A percentile compares a stretch with the other conserved stretches of the same genome.
These are phyloP conservation scores for Aradophagus sp. DNA, from an alignment of 1,140 invertebrate species.

Conservation along the genomic window DNA sequence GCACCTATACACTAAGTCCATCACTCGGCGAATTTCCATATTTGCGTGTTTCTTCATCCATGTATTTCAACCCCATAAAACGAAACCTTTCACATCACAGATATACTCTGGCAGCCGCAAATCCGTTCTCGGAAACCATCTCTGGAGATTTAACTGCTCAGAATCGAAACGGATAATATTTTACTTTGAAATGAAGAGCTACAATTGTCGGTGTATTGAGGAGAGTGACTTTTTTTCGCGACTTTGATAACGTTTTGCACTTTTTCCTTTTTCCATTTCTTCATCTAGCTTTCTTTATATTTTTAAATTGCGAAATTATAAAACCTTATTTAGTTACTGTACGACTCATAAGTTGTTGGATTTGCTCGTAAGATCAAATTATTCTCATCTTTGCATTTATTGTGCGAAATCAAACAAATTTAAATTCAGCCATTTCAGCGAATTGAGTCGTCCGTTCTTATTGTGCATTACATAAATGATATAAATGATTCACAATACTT, in stretches of 20 bases:
- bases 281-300: no score
- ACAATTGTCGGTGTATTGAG: slow-evolving; percentile 19
- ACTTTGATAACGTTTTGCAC: slow-evolving; percentile 13
- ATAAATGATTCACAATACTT: no score
- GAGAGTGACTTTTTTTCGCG: slow-evolving; percentile 11
- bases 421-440: no score
- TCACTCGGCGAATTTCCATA: slow-evolving; percentile 48
- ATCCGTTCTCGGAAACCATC: slow-evolving; percentile 43
- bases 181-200: slow-evolving; percentile 35
- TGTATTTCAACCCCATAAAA: slow-evolving; percentile 53
- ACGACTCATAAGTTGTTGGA: no score
- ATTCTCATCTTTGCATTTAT: no score
- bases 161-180: slow-evolving; percentile 41
- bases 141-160: slow-evolving; percentile 48
- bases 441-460: not conserved
- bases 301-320: no score
- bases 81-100: slow-evolving; percentile 50
- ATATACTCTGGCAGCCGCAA: slow-evolving; percentile 28
- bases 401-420: no score
- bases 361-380: no score
- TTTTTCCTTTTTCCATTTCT: not conserved
- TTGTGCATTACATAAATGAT: no score
- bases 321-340: no score
- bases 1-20: slow-evolving; percentile 38
- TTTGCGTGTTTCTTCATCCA: slow-evolving; percentile 52